These are phyloP conservation scores for Sebastes cheni DNA, from an alignment of 2,797 vertebrate genomes.

Conservation along the genomic window DNA sequence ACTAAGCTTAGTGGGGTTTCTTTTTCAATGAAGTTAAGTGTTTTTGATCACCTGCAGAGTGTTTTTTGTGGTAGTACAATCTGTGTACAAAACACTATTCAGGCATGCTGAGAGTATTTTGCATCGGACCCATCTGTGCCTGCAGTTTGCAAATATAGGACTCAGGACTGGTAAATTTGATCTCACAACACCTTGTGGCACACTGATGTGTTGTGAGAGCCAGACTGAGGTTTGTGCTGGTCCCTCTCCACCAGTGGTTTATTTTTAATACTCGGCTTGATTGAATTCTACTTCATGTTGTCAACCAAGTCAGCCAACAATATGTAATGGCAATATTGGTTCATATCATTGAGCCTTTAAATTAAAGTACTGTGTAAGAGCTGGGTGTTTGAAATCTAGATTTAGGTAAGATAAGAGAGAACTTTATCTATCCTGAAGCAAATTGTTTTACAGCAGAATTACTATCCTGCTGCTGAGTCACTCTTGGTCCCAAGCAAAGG, in stretches of 20 bases:
- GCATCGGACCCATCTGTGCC: not conserved
- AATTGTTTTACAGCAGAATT: not conserved
- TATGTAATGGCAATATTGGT: not conserved
- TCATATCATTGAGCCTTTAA: not conserved
- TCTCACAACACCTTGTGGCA: not conserved
- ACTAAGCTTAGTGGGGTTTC: not conserved
- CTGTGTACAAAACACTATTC: not conserved
- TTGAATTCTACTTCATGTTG: not conserved
- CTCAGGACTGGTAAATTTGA: not conserved
- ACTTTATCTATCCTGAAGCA: not conserved
- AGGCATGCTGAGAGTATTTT: not conserved
- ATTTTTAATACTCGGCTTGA: not conserved
- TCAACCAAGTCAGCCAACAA: not conserved
- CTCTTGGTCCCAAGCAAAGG: not conserved
- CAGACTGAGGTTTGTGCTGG: not conserved
- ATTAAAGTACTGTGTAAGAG: not conserved
- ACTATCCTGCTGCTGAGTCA: not conserved
- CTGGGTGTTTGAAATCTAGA: not conserved
- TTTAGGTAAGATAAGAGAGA: not conserved
- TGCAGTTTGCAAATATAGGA: conserved; percentile 2
- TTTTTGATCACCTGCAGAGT: not conserved
- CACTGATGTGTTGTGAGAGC: not conserved
- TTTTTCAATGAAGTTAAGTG: not conserved
- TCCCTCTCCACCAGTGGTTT: not conserved
- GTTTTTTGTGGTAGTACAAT: not conserved